phyloP scores from a whole-genome alignment of 2,797 vertebrate genomes.

The Mormyrops boulengeri region DNA sequence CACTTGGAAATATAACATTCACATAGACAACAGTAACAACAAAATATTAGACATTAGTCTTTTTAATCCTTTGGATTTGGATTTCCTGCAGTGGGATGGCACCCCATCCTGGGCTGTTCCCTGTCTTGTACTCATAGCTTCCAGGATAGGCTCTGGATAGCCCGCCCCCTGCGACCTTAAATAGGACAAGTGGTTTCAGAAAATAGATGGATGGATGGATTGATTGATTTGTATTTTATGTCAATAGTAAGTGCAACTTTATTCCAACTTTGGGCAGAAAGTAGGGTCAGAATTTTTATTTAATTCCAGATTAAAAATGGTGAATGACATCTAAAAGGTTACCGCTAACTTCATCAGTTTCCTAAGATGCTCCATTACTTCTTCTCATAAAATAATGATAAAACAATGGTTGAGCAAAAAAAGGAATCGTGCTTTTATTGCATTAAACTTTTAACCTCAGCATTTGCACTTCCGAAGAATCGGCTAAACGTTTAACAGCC shows the following conservation, averaged over 20 bases:
- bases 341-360: background rate
- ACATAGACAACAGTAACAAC: background rate
- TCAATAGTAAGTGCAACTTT: background rate
- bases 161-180: too few relatives aligned
- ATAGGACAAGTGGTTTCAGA: too few relatives aligned
- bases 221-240: background rate
- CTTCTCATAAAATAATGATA: background rate
- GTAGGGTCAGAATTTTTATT: background rate
- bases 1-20: background rate
- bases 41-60: background rate
- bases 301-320: background rate
- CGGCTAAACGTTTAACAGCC: background rate
- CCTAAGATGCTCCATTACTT: background rate
- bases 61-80: background rate
- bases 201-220: too few relatives aligned
- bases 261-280: background rate
- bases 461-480: background rate
- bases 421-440: background rate
- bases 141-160: too few relatives aligned
- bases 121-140: too few relatives aligned
- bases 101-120: too few relatives aligned
- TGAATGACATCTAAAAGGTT: background rate
- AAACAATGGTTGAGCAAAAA: background rate
- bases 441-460: background rate
- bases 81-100: background rate